Conservation (phyloP, 2,797 vertebrate species). For the Rostrhamus sociabilis region DNA sequence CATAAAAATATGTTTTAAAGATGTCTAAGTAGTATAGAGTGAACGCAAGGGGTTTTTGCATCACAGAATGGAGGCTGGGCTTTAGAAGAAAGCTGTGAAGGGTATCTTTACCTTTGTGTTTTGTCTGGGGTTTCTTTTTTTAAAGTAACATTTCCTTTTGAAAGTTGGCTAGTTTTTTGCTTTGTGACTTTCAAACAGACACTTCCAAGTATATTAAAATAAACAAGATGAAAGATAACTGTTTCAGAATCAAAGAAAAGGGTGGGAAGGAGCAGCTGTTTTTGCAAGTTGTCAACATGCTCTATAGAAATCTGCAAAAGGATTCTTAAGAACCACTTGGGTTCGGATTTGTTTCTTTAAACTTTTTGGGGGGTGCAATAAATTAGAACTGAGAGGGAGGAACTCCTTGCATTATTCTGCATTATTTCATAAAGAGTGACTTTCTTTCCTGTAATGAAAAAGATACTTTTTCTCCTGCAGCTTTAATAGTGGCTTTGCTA, state of each 20-base stretch:
- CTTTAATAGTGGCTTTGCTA: not conserved
- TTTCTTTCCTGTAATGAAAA: not conserved
- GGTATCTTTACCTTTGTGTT: not conserved
- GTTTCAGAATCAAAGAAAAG: not conserved
- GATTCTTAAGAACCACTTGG: not conserved
- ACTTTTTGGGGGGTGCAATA: not conserved
- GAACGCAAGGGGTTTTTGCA: accelerated
- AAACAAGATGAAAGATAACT: not conserved
- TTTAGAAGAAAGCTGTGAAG: not conserved
- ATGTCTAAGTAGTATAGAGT: not conserved
- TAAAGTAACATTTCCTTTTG: not conserved
- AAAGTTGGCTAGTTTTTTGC: not conserved
- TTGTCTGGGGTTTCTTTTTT: not conserved
- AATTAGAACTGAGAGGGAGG: not conserved
- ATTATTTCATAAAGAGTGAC: not conserved
- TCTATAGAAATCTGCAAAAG: not conserved
- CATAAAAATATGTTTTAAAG: not conserved
- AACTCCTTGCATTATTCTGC: not conserved
- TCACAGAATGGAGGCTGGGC: not conserved
- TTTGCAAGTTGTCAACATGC: not conserved
- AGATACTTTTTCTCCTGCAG: not conserved
- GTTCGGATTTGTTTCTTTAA: not conserved
- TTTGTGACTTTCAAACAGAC: not conserved
- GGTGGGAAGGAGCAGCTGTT: not conserved
- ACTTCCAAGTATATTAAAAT: not conserved